Percentiles rank a stretch among this genome's conserved stretches.
Conservation (phyloP, 2,888 invertebrate species). For the Margaritifera margaritifera region DNA sequence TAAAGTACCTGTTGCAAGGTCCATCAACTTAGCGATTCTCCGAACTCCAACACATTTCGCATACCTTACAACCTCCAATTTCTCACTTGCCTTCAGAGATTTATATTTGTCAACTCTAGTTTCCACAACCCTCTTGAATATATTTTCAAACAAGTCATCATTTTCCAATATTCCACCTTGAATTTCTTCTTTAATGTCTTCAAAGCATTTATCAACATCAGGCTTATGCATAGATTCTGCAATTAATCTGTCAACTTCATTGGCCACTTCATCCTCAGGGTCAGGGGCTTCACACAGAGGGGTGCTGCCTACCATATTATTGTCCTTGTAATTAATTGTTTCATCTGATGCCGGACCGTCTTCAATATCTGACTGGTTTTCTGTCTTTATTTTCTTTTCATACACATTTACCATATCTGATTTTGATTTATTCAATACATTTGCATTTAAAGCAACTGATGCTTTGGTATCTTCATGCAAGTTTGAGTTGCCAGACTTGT, state of each 20-base stretch:
- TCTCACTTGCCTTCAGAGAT: slow-evolving; percentile 31
- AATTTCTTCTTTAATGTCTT: slow-evolving; percentile 25
- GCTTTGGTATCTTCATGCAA: too few relatives aligned
- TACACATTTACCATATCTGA: too few relatives aligned
- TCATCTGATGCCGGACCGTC: background rate
- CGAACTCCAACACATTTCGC: slow-evolving; percentile 34
- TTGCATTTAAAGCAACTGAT: too few relatives aligned
- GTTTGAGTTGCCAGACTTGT: too few relatives aligned
- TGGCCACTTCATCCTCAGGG: background rate
- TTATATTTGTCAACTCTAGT: slow-evolving; percentile 34
- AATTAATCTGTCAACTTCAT: slow-evolving; percentile 32
- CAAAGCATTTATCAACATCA: slow-evolving; percentile 29
- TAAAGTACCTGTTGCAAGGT: slow-evolving; percentile 35
- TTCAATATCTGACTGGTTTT: background rate
- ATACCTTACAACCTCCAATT: slow-evolving; percentile 33
- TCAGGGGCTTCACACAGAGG: background rate
- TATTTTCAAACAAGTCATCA: slow-evolving; percentile 25
- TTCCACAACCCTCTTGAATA: slow-evolving; percentile 29
- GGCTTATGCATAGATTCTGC: slow-evolving; percentile 24
- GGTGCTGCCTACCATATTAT: too few relatives aligned
- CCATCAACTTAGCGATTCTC: slow-evolving; percentile 33
- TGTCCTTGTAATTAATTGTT: background rate
- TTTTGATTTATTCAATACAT: too few relatives aligned
- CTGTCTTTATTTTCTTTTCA: too few relatives aligned
- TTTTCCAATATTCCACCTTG: slow-evolving; percentile 18